Percentiles rank a stretch among this genome's conserved stretches.
Conservation (phyloP, 2,113 vertebrate genomes). For the Haliaeetus leucogaster region DNA sequence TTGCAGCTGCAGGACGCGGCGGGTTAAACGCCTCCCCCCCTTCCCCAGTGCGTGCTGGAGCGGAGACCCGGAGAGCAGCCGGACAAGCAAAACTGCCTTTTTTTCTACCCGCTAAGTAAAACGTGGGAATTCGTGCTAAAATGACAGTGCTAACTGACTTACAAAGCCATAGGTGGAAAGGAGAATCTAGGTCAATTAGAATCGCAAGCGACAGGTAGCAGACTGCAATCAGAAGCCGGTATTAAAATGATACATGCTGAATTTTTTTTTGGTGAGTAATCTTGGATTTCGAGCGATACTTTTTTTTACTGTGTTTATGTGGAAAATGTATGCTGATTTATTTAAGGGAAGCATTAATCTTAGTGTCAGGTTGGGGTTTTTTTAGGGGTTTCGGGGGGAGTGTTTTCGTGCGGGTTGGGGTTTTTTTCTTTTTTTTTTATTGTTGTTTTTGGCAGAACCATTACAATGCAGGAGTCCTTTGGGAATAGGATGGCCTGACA, state of each 20-base stretch:
- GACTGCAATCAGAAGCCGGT: conserved; percentile 10
- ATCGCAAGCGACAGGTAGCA: not conserved
- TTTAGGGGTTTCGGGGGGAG: not conserved
- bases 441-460: conserved; percentile 49
- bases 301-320: conserved; percentile 60
- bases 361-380: conserved; percentile 46
- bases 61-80: not conserved
- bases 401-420: not conserved
- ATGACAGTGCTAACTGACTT: not conserved
- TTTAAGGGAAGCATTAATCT: conserved; percentile 64
- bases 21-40: not conserved
- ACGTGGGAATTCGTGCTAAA: not conserved
- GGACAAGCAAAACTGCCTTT: not conserved
- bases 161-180: conserved; percentile 46
- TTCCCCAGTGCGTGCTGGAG: not conserved
- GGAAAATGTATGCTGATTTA: conserved; percentile 66
- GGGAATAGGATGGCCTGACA: conserved; percentile 6
- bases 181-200: not conserved
- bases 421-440: conserved; percentile 25
- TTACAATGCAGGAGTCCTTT: conserved; percentile 32
- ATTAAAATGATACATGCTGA: not conserved
- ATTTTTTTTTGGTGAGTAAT: conserved; percentile 46
- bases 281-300: conserved; percentile 61
- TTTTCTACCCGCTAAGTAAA: not conserved
- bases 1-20: fast-evolving